A percentile compares a stretch with the other conserved stretches of the same genome.
These are phyloP conservation scores for Ethmia dodecea DNA, from an alignment of 2,888 invertebrate species.

Conservation along the genomic window DNA sequence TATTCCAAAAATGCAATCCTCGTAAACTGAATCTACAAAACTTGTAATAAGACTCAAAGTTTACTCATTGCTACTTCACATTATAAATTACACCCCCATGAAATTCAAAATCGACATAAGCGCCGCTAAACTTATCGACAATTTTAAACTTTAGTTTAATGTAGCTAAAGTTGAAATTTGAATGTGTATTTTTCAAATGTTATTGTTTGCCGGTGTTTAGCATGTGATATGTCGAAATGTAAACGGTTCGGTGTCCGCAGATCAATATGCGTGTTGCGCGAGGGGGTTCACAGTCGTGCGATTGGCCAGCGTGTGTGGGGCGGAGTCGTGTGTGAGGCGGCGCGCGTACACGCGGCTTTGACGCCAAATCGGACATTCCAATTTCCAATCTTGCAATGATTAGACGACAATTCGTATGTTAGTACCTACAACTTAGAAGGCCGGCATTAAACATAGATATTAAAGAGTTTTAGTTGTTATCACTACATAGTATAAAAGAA, in stretches of 20 bases:
- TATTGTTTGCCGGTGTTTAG: constrained; percentile 75
- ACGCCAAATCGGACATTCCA: constrained; percentile 62
- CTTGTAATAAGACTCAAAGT: no score
- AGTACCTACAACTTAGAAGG: no score
- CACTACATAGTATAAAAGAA: no score
- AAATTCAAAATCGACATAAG: constrained; percentile 25
- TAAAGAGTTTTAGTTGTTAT: no score
- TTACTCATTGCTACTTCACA: no score
- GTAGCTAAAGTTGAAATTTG: constrained; percentile 27
- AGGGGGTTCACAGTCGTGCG: constrained; percentile 64
- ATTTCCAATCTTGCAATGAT: constrained; percentile 20
- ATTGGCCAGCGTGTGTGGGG: constrained; percentile 68
- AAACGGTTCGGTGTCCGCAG: constrained; percentile 73
- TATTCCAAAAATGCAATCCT: no score
- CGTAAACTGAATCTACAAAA: no score
- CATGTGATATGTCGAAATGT: constrained; percentile 77
- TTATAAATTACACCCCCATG: constrained; percentile 46
- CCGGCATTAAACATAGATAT: no score
- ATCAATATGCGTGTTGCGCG: constrained; percentile 76
- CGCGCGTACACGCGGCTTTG: constrained; percentile 60
- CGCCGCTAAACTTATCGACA: constrained; percentile 4
- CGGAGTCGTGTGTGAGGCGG: constrained; percentile 64
- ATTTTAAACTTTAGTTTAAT: constrained; percentile 12
- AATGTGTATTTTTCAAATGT: constrained; percentile 38
- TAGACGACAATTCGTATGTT: no score